Base-by-base conservation (phyloP, 2,797 vertebrate species). In the Setipinna tenuifilis region DNA sequence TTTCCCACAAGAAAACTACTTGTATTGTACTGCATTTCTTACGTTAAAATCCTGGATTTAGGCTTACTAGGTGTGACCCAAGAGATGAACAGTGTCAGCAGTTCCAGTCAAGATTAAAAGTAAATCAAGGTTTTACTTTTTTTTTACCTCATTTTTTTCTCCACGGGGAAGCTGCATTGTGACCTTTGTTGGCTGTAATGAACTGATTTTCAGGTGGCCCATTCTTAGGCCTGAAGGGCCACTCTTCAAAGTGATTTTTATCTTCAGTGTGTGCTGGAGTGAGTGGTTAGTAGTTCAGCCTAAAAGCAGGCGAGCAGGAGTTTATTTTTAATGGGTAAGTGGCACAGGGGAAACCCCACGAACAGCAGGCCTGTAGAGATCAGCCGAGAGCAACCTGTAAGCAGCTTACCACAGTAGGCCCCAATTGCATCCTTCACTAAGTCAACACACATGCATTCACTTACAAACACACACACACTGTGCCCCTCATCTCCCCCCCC, bases 341-440 rank as follows among this genome's bases (percentile, higher is more conserved):
- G 71, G 71, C 71, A 78, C 31, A 78, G 71, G 71, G 71, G 71
- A 78, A 78, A 78, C 71, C 71, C 71, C 71, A 6, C 17, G 71
- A 78, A 78, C 71, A 78, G 71, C 71, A 78, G 31, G 71, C 31
- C 71, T 21, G 31, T 21, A n/a, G 71, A 78, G 71, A 41, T 78
- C 71, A 78, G 71, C 31, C 71, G 6, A 78, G 71, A 78, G 71
- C 71, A 44, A 78, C 71, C 84, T 80, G 41, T 84, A 81, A 84
- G 84, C 61, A 85, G 84, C 88, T 84, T 87, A 71, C 54, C 83
- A 46, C 83, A 87, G 82, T 83, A 84, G 82, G 68, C 81, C 71
- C 85, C 82, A 19, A 68, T 78, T 78, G 71, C 71, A 35, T 78
- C 35, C 71, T 44, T 41, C 71, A 41, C 71, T 44, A 78, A 78